phyloP scores from a whole-genome alignment of 2,113 vertebrate species.

The Aramus guarauna region DNA sequence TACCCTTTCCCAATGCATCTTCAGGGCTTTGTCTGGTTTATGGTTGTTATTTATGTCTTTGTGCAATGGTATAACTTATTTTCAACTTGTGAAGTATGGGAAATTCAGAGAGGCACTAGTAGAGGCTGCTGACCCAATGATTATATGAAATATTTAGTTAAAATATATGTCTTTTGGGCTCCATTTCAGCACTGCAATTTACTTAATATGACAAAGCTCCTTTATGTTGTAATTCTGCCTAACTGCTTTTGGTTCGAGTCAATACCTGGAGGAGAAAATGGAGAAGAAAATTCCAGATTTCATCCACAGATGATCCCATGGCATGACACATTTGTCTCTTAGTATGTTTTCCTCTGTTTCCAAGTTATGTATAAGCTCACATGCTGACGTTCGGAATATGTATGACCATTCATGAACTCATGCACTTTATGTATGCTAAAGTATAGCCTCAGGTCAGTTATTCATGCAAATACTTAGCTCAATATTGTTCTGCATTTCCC shows the following conservation, averaged over 20 bases:
- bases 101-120: neutral
- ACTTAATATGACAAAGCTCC: neutral
- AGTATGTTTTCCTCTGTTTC: neutral
- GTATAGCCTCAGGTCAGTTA: neutral
- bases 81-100: neutral
- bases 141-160: neutral
- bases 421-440: neutral
- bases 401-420: neutral
- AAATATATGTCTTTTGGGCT: neutral
- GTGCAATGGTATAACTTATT: neutral
- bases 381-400: neutral
- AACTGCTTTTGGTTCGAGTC: neutral
- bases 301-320: neutral
- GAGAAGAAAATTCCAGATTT: neutral
- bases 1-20: neutral
- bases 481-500: neutral
- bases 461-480: neutral
- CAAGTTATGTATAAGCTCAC: neutral
- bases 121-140: neutral
- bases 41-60: neutral
- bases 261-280: neutral
- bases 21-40: neutral
- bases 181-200: neutral
- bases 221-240: neutral
- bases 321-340: neutral